A percentile compares a stretch with the other conserved stretches of the same genome.
Evolutionary conservation across 2,888 invertebrate species (phyloP).

Genomic region (Graphium colonna): DNA sequence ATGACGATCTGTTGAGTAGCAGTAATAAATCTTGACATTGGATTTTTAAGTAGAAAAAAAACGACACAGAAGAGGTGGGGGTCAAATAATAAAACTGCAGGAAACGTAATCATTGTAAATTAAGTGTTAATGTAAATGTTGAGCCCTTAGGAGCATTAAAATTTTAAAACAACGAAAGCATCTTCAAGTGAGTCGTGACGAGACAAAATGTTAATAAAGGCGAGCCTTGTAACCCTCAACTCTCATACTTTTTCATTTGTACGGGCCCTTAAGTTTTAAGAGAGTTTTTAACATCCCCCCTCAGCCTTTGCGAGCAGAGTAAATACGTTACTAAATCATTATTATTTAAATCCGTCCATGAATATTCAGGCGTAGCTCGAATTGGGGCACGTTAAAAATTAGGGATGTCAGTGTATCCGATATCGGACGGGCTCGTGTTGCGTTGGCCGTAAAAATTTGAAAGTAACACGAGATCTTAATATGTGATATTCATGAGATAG

Average conservation of each 20-base stretch:
- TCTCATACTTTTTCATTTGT: constrained; percentile 9
- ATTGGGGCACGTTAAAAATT: constrained; percentile 9
- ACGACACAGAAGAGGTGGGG: too few relatives aligned
- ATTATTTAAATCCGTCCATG: constrained; percentile 36
- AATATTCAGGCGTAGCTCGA: constrained; percentile 31
- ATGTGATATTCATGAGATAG: too few relatives aligned
- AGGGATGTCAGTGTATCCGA: constrained; percentile 16
- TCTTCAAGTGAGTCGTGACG: not conserved
- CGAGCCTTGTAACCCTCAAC: not conserved
- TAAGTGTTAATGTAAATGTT: not conserved
- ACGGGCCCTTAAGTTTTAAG: constrained; percentile 8
- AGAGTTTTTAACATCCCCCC: constrained; percentile 12
- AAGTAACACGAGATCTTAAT: too few relatives aligned
- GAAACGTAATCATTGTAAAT: not conserved
- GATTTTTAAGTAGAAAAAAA: too few relatives aligned
- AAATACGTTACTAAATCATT: constrained; percentile 26
- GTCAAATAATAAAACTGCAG: too few relatives aligned
- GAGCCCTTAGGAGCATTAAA: not conserved
- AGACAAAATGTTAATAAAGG: constrained; percentile 11
- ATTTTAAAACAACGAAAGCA: not conserved
- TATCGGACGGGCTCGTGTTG: constrained; percentile 5
- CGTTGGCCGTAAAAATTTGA: not conserved
- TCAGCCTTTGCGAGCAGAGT: constrained; percentile 2
- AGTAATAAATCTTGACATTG: too few relatives aligned
- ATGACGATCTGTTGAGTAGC: too few relatives aligned